Conservation (phyloP, 2,888 invertebrate genomes). For the Sinodicranocentrus sp. region DNA sequence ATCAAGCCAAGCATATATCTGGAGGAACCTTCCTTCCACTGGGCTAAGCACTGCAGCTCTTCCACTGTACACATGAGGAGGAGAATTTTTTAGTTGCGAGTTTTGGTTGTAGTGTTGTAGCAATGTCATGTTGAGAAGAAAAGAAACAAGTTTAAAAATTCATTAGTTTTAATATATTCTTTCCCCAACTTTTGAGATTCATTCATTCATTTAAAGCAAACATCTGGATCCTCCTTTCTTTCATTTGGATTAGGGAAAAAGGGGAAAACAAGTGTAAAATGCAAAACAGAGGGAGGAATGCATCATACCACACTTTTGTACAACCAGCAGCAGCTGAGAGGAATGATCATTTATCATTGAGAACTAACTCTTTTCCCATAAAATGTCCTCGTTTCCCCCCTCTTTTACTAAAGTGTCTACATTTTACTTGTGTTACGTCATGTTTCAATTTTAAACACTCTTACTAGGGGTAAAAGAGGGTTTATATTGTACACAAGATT, state of each 20-base stretch:
- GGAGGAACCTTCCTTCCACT: constrained; percentile 96
- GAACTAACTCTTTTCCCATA: constrained; percentile 21
- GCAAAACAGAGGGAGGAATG: constrained; percentile 38
- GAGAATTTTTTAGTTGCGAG: not conserved
- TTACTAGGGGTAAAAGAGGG: constrained; percentile 6
- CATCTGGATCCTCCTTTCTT: constrained; percentile 59
- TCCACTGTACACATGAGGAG: constrained; percentile 83
- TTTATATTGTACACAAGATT: constrained; percentile 1
- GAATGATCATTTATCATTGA: constrained; percentile 63
- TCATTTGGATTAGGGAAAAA: constrained; percentile 37
- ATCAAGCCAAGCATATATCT: constrained; percentile 94
- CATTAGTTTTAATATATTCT: constrained; percentile 65
- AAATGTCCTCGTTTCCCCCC: too few relatives aligned
- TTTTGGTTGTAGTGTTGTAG: not conserved
- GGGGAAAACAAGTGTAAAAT: constrained; percentile 60
- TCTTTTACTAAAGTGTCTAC: too few relatives aligned
- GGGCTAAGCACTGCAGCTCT: constrained; percentile 93
- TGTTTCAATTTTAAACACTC: constrained; percentile 13
- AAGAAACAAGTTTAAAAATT: constrained; percentile 65
- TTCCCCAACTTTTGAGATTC: not conserved
- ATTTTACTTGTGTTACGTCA: constrained; percentile 29
- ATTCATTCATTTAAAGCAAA: constrained; percentile 58
- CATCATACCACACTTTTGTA: constrained; percentile 3
- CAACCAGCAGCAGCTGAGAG: constrained; percentile 14
- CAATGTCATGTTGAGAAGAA: constrained; percentile 10